Conservation (phyloP, 2,113 vertebrate genomes). For the Corydoras maculifer region DNA sequence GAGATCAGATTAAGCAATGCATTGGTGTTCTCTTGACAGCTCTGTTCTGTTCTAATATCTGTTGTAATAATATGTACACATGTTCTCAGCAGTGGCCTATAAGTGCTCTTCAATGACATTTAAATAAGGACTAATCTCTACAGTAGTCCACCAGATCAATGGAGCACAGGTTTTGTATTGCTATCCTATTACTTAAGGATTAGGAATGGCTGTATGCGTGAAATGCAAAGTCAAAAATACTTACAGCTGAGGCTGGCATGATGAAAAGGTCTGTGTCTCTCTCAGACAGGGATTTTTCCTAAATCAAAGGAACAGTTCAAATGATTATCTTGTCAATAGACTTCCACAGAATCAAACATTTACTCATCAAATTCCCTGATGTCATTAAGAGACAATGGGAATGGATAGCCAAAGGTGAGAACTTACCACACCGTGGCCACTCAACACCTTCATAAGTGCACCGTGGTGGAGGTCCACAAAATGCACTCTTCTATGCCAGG, state of each 20-base stretch:
- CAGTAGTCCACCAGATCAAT: slow-evolving; percentile 2
- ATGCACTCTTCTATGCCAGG: slow-evolving; percentile 3
- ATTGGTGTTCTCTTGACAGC: not conserved
- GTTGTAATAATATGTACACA: not conserved
- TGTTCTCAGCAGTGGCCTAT: not conserved
- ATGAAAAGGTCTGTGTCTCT: slow-evolving; percentile 67
- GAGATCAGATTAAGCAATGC: not conserved
- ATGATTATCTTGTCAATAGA: slow-evolving; percentile 33
- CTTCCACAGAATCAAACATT: slow-evolving; percentile 24
- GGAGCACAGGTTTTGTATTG: not conserved
- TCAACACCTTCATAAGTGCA: slow-evolving; percentile 49
- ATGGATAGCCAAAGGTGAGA: slow-evolving; percentile 15
- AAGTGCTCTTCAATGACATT: too few species aligned
- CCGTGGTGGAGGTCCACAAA: slow-evolving; percentile 25
- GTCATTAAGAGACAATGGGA: slow-evolving; percentile 36
- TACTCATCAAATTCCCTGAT: slow-evolving; percentile 38
- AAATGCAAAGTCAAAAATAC: slow-evolving; percentile 33
- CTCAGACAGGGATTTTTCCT: slow-evolving; percentile 69
- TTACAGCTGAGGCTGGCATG: slow-evolving; percentile 67
- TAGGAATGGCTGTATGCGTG: slow-evolving; percentile 16
- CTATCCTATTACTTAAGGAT: not conserved
- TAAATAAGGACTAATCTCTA: not conserved
- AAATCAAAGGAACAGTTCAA: slow-evolving; percentile 32
- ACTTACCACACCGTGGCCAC: slow-evolving; percentile 47
- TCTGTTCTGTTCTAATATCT: too few species aligned